phyloP scores from a whole-genome alignment of 2,888 invertebrate genomes.

The Dasysyrphus albostriatus region DNA sequence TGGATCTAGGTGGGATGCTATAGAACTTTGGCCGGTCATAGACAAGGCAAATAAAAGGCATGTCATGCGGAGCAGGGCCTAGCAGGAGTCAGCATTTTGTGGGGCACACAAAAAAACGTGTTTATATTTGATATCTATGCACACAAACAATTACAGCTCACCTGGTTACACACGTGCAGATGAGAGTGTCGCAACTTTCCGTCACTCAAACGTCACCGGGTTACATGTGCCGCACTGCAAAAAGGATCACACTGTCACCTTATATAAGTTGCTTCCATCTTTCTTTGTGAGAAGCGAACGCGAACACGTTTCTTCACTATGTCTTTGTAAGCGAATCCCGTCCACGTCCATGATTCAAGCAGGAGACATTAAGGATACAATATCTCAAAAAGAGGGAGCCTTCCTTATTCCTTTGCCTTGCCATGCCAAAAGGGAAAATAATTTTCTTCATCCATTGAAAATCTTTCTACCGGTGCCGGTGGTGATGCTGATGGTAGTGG shows the following conservation, averaged over 20 bases:
- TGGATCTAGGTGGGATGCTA: conserved; percentile 25
- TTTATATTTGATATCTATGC: conserved; percentile 6
- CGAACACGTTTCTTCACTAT: conserved; percentile 35
- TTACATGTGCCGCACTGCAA: conserved; percentile 47
- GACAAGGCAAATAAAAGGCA: not conserved
- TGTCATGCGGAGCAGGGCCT: not conserved
- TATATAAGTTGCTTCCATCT: conserved; percentile 27
- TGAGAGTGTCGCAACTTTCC: conserved; percentile 37
- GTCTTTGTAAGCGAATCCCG: conserved; percentile 37
- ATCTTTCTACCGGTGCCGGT: not conserved
- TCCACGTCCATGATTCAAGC: conserved; percentile 41
- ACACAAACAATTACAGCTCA: conserved; percentile 42
- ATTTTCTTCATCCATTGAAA: conserved; percentile 39
- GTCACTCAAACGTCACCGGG: conserved; percentile 68
- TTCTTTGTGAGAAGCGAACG: not conserved
- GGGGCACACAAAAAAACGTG: conserved; percentile 7
- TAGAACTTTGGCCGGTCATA: not conserved
- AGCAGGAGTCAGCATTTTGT: conserved; percentile 1
- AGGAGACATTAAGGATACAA: conserved; percentile 47
- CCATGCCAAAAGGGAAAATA: conserved; percentile 21
- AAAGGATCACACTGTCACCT: conserved; percentile 56
- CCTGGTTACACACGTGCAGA: conserved; percentile 52
- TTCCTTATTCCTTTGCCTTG: not conserved
- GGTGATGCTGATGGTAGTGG: not conserved
- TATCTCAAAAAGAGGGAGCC: conserved; percentile 33